Conservation (phyloP, 1,140 invertebrate species). For the Papilio helenus region DNA sequence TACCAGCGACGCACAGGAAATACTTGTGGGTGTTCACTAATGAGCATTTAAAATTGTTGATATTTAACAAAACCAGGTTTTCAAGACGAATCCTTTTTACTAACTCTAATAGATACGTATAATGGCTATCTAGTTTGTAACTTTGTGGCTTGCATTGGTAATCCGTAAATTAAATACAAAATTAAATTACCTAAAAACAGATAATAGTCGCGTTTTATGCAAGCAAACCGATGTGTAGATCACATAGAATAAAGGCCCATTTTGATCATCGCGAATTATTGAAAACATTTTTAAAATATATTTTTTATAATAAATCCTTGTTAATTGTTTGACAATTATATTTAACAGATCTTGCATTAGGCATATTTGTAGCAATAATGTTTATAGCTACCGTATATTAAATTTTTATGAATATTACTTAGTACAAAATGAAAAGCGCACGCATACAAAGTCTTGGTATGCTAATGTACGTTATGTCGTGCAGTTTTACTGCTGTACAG, state of each 20-base stretch:
- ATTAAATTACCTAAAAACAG: neutral
- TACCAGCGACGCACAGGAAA: conserved; percentile 1
- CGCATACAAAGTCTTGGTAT: conserved; percentile 6
- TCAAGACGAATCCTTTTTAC: neutral
- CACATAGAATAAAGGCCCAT: too few species aligned
- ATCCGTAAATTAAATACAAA: neutral
- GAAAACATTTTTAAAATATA: too few species aligned
- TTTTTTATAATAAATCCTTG: too few species aligned
- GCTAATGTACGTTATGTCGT: conserved; percentile 21
- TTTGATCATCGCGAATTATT: too few species aligned
- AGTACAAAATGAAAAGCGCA: neutral
- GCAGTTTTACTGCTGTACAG: conserved; percentile 34
- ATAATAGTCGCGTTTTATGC: too few species aligned
- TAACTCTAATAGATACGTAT: neutral
- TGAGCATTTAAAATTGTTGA: conserved; percentile 5
- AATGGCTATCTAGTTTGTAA: neutral
- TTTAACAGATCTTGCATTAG: too few species aligned
- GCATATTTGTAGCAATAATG: neutral
- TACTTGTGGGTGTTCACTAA: conserved; percentile 35
- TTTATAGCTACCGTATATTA: neutral
- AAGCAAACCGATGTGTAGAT: too few species aligned
- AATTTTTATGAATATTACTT: neutral
- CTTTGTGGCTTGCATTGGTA: neutral
- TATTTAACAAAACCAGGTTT: conserved; percentile 14
- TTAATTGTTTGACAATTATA: too few species aligned